Evolutionary conservation across 2,113 vertebrate genomes (phyloP), one percentile per base, ranked within the genome.

Genomic region (Desmodus rotundus): DNA sequence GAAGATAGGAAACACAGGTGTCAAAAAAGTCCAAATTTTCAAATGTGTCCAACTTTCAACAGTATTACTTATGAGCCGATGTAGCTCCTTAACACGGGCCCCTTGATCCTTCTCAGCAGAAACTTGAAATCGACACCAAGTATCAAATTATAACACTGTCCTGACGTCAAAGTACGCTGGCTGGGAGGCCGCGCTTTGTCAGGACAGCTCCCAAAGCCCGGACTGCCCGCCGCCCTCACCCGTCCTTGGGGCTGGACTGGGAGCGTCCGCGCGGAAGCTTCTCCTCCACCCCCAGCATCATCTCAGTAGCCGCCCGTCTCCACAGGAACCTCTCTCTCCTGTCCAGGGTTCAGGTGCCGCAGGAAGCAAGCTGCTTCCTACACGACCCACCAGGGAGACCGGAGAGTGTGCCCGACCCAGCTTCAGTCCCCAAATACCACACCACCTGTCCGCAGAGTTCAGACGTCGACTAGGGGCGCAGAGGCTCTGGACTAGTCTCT

Each of bases 61-160:
- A 74, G 7, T 8, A 0, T 24, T 13, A 7, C 22, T 17, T 22
- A 4, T 0, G 4, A 14, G n/a, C 28, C 14, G 4, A 1, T 28
- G 1, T 4, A 33, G 19, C 5, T 65, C 36, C 77, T 92, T 4
- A 50, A 9, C 63, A 33, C 28, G 13, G 14, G 5, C 12, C 17
- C 65, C 3, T 1, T 7, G 8, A 8, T 20, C 3, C 36, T 31
- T 20, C n/a, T 10, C 16, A 14, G 41, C 22, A 2, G 20, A 12
- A 36, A 47, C 20, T 1, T 22, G 52, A 7, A 17, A 65, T n/a
- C 4, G 9, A 45, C 2, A 5, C 13, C 56, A 24, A 6, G n/a
- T 3, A 19, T 68, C 45, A 43, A 4, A 9, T 31, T 12, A 56
- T 0, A 76, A 31, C 3, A 9, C 11, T 31, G 1, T 3, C 45